Conservation (phyloP, 1,140 invertebrate species). For the Solenopsis fugax region DNA sequence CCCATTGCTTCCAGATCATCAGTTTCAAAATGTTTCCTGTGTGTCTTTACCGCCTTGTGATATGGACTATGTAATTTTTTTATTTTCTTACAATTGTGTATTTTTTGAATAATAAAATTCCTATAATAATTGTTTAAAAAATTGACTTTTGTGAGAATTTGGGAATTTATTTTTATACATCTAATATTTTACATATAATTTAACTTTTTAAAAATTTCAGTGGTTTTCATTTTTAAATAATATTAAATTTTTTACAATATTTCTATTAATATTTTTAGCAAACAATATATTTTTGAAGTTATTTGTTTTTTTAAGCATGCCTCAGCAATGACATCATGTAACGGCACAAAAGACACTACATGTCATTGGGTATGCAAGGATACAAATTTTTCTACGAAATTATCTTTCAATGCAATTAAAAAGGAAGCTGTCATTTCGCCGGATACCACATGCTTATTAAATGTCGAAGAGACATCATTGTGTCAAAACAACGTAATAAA, state of each 20-base stretch:
- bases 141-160: not conserved
- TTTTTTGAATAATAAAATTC: not conserved
- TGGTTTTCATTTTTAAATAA: not conserved
- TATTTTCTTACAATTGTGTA: not conserved
- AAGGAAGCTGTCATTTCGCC: constrained; percentile 73
- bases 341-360: constrained; percentile 38
- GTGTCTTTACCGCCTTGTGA: constrained; percentile 77
- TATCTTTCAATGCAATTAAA: constrained; percentile 65
- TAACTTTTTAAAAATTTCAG: not conserved
- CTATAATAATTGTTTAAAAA: not conserved
- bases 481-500: constrained; percentile 39
- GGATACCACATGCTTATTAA: constrained; percentile 73
- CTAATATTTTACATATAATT: not conserved
- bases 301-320: constrained; percentile 66
- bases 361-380: constrained; percentile 77
- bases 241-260: constrained; percentile 2
- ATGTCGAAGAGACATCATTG: constrained; percentile 44
- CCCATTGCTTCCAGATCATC: constrained; percentile 72
- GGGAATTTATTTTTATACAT: not conserved
- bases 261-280: not conserved
- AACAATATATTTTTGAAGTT: constrained; percentile 31
- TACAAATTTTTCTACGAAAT: constrained; percentile 63
- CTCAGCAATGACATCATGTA: constrained; percentile 44
- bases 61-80: constrained; percentile 53
- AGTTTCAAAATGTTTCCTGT: constrained; percentile 78